phyloP scores from a whole-genome alignment of 2,797 vertebrate species.

The Netta rufina region DNA sequence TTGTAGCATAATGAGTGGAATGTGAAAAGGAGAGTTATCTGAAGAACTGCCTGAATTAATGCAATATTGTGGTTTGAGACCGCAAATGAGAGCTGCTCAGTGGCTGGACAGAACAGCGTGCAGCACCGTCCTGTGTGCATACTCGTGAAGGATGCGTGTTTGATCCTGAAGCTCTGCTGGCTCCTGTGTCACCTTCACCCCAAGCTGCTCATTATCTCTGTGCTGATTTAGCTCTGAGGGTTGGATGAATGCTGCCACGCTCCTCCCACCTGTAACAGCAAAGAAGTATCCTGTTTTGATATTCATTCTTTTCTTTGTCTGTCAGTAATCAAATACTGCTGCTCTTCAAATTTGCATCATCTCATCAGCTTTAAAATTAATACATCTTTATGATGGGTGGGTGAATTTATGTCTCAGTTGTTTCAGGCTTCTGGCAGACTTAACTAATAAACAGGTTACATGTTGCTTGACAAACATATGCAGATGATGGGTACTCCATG shows the following conservation, averaged over 20 bases:
- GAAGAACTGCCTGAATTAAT: not conserved
- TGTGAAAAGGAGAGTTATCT: not conserved
- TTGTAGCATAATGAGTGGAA: not conserved
- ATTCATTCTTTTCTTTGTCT: not conserved
- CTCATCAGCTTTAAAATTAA: not conserved
- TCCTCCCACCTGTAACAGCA: not conserved
- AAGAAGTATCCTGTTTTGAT: not conserved
- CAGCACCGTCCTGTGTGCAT: not conserved
- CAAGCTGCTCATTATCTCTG: not conserved
- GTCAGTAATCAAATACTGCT: not conserved
- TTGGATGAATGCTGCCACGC: not conserved
- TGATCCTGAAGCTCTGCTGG: not conserved
- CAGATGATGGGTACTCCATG: not conserved
- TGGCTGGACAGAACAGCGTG: not conserved
- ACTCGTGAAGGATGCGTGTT: fast-evolving
- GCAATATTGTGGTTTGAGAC: not conserved
- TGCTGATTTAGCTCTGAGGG: not conserved
- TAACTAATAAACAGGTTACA: not conserved
- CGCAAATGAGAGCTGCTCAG: not conserved
- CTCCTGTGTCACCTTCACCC: not conserved
- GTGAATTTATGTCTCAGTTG: not conserved
- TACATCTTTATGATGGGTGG: not conserved
- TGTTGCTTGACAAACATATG: not conserved
- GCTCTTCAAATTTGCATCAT: not conserved
- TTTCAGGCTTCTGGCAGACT: not conserved